Evolutionary conservation across 1,140 invertebrate species (phyloP).

Genomic region (Diuraphis noxia): DNA sequence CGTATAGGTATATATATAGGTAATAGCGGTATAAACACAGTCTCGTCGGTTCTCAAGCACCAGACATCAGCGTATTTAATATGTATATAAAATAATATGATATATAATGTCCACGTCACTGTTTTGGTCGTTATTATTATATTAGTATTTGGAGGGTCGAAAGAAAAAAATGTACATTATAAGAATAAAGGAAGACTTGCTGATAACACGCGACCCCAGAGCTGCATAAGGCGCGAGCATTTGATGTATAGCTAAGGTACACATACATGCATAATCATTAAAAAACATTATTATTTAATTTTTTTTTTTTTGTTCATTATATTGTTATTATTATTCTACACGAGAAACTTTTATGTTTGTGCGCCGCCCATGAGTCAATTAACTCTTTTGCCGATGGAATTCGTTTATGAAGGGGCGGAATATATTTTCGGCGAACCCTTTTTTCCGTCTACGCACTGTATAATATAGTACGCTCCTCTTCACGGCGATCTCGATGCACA

Average conservation of each 20-base stretch:
- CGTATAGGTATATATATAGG: too few relatives aligned
- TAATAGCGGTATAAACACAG: neutral
- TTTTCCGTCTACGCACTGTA: neutral
- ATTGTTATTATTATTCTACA: conserved; percentile 27
- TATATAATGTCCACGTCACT: neutral
- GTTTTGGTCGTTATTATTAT: neutral
- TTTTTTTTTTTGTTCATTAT: conserved; percentile 9
- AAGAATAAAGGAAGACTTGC: neutral
- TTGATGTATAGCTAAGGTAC: neutral
- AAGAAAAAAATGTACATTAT: neutral
- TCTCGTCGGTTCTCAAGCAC: neutral
- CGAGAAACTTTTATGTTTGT: conserved; percentile 42
- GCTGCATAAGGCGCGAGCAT: neutral
- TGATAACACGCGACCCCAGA: neutral
- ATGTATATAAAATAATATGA: neutral
- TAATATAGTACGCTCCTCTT: neutral
- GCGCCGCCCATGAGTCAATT: conserved; percentile 48
- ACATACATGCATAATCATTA: conserved; percentile 42
- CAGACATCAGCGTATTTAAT: neutral
- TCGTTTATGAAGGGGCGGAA: conserved; percentile 53
- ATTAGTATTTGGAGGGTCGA: conserved; percentile 19
- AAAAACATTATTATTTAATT: conserved; percentile 30
- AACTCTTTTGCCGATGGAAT: conserved; percentile 49
- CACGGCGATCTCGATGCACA: neutral
- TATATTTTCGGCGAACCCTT: conserved; percentile 53